A percentile compares a stretch with the other conserved stretches of the same genome.
Evolutionary conservation across 2,888 invertebrate species (phyloP).

Genomic region (Eupithecia subfuscata): DNA sequence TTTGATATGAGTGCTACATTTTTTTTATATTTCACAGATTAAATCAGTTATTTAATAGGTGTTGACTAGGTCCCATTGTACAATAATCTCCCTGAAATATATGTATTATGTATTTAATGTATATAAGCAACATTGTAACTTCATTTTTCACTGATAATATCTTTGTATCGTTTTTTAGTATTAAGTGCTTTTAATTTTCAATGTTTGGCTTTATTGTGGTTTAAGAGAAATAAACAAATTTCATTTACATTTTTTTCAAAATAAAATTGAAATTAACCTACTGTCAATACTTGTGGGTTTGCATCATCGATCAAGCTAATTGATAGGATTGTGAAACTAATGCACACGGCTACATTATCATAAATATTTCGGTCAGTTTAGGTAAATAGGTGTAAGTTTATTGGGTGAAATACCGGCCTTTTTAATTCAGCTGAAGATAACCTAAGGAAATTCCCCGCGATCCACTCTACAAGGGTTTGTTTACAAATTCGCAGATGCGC

Average conservation of each 20-base stretch:
- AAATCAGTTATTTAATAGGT: background rate
- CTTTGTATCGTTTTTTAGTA: too few species aligned
- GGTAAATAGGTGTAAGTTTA: background rate
- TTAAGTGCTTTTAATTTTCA: too few species aligned
- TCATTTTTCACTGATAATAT: too few species aligned
- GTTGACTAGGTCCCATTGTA: too few species aligned
- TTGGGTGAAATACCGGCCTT: background rate
- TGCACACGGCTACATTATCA: background rate
- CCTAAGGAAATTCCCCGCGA: slow-evolving; percentile 7
- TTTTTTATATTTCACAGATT: background rate
- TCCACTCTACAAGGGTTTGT: slow-evolving; percentile 11
- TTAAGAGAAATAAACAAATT: too few species aligned
- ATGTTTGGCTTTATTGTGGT: too few species aligned
- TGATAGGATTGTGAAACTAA: background rate
- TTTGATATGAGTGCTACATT: background rate
- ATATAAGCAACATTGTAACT: too few species aligned
- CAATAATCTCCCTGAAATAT: too few species aligned
- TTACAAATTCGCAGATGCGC: slow-evolving; percentile 26
- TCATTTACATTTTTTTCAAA: too few species aligned
- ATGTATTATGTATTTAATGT: too few species aligned
- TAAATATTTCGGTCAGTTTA: background rate
- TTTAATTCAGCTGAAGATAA: background rate
- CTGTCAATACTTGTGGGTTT: background rate
- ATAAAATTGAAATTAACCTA: too few species aligned
- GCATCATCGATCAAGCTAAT: background rate